These are phyloP conservation scores for Plutomurus gul DNA, from an alignment of 1,140 invertebrate species.

Conservation along the genomic window DNA sequence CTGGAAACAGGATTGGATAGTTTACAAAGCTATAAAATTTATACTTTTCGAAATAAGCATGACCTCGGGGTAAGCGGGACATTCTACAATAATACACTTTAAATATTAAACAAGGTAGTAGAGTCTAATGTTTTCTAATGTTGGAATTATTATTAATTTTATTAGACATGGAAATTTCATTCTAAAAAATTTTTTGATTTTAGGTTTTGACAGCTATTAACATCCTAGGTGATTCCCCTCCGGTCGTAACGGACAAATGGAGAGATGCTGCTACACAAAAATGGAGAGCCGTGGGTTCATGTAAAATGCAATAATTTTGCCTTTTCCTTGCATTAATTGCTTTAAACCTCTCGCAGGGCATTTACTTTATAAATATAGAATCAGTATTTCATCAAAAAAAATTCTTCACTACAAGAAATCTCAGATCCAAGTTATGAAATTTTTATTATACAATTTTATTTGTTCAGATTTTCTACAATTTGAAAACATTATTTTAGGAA, in stretches of 20 bases:
- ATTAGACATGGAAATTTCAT: neutral
- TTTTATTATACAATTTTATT: too few species aligned
- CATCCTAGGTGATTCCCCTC: neutral
- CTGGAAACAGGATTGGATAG: too few species aligned
- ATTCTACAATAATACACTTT: too few species aligned
- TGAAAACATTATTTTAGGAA: too few species aligned
- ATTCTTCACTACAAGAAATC: too few species aligned
- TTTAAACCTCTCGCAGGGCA: neutral
- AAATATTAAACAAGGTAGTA: too few species aligned
- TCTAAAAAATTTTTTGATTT: neutral
- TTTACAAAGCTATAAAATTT: neutral
- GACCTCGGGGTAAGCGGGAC: neutral
- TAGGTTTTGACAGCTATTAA: conserved; percentile 33
- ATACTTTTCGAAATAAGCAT: conserved; percentile 10
- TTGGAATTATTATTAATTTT: too few species aligned
- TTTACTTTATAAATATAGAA: too few species aligned
- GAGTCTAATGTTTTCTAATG: too few species aligned
- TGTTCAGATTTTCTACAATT: too few species aligned
- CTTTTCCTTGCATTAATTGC: neutral
- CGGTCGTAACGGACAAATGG: conserved; percentile 17
- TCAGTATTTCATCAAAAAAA: too few species aligned
- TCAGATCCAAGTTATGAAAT: too few species aligned
- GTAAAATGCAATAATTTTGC: neutral
- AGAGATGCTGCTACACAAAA: conserved; percentile 29
- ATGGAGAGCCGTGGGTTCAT: conserved; percentile 2